Evolutionary conservation across 1,140 invertebrate species (phyloP).

Genomic region (Berghia stephanieae): DNA sequence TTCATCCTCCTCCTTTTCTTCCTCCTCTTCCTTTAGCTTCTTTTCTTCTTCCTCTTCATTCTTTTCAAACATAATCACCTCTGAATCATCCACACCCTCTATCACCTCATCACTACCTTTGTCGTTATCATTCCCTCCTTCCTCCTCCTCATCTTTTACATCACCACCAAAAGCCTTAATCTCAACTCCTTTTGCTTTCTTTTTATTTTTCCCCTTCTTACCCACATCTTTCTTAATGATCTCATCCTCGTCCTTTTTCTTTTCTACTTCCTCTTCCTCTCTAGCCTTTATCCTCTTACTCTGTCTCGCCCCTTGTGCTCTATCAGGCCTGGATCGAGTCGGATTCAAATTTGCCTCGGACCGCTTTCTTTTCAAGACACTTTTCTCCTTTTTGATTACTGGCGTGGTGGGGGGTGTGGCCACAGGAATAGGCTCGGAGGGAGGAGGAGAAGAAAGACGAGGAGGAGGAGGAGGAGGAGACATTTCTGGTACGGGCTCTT

Average conservation of each 20-base stretch:
- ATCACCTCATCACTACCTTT: not conserved
- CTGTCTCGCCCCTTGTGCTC: constrained; percentile 17
- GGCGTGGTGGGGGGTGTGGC: no score
- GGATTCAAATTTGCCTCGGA: not conserved
- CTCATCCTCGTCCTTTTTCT: constrained; percentile 10
- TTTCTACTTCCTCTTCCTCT: constrained; percentile 25
- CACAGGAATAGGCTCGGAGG: no score
- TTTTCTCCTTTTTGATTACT: not conserved
- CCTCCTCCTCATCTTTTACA: not conserved
- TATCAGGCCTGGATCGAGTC: not conserved
- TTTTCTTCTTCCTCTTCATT: constrained; percentile 16
- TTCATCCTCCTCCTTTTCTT: not conserved
- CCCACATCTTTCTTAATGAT: not conserved
- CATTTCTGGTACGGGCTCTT: no score
- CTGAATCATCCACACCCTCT: constrained; percentile 24
- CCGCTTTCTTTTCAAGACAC: not conserved
- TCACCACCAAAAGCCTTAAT: no score
- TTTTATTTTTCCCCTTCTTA: constrained; percentile 4
- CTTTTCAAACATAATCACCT: constrained; percentile 1
- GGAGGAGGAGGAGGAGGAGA: no score
- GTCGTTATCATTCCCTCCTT: not conserved
- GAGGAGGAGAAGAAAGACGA: no score
- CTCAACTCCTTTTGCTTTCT: no score
- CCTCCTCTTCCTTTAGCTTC: not conserved
- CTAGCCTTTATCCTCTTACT: constrained; percentile 21